A percentile compares a stretch with the other conserved stretches of the same genome.
Evolutionary conservation across 2,888 invertebrate genomes (phyloP).

Genomic region (Pardosa pseudoannulata): DNA sequence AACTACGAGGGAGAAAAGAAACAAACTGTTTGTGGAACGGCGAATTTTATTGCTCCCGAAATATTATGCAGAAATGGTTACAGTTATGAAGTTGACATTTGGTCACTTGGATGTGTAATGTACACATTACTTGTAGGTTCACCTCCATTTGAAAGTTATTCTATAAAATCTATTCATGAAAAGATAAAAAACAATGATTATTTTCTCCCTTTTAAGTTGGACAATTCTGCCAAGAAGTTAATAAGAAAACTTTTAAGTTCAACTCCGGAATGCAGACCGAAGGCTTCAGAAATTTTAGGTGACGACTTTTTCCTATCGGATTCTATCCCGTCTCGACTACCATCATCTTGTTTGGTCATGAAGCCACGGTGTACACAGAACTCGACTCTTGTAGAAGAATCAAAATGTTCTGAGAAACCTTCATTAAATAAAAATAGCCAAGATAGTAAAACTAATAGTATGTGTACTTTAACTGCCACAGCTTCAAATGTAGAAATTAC

Average conservation of each 20-base stretch:
- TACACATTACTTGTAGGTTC: constrained; percentile 96
- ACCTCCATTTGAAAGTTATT: constrained; percentile 98
- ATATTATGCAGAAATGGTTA: constrained; percentile 97
- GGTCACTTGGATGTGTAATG: constrained; percentile 99
- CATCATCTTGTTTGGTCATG: constrained; percentile 94
- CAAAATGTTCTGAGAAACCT: constrained; percentile 14
- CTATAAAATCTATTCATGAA: constrained; percentile 95
- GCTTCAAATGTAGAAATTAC: constrained; percentile 50
- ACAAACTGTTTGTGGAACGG: constrained; percentile 98
- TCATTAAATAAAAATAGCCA: constrained; percentile 27
- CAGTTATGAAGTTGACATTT: constrained; percentile 98
- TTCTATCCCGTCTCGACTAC: constrained; percentile 86
- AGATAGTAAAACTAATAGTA: constrained; percentile 3
- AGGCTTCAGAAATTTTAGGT: constrained; percentile 77
- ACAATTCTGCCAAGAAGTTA: constrained; percentile 76
- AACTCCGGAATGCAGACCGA: constrained; percentile 79
- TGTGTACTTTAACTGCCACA: background rate
- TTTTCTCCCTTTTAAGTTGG: constrained; percentile 80
- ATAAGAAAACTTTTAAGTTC: constrained; percentile 79
- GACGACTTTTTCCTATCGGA: constrained; percentile 75
- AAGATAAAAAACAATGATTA: constrained; percentile 97
- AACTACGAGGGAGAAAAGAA: constrained; percentile 91
- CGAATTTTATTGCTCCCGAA: constrained; percentile 99
- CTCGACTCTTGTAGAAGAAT: constrained; percentile 49
- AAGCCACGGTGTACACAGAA: constrained; percentile 85